A percentile compares a stretch with the other conserved stretches of the same genome.
Conservation (phyloP, 2,113 vertebrate genomes). For the Panthera tigris region DNA sequence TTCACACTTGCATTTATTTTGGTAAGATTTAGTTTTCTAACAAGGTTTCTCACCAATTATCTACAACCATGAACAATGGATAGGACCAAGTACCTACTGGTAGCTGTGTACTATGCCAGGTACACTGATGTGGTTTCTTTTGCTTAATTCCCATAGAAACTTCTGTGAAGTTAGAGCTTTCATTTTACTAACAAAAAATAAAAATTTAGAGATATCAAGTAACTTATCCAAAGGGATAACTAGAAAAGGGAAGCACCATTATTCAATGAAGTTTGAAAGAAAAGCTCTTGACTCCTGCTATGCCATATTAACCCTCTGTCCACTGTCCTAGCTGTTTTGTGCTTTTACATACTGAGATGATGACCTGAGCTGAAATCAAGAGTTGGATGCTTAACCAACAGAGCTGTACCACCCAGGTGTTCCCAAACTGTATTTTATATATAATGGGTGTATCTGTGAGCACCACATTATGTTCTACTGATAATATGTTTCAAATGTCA, state of each 20-base stretch:
- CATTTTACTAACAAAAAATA: neutral
- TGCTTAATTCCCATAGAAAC: neutral
- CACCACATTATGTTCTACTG: neutral
- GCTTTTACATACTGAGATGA: neutral
- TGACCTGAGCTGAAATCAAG: no score
- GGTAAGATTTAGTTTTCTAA: neutral
- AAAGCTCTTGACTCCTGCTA: neutral
- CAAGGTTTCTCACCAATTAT: neutral
- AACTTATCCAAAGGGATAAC: neutral
- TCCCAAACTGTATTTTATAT: neutral
- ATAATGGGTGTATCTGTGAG: neutral
- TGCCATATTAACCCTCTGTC: neutral
- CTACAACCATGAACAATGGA: neutral
- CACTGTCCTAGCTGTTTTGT: no score
- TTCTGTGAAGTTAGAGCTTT: neutral
- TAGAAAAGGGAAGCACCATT: neutral
- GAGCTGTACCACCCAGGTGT: no score
- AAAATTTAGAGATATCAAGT: neutral
- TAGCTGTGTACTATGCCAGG: neutral
- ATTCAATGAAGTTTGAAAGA: neutral
- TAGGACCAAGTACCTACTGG: neutral
- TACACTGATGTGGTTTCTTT: neutral
- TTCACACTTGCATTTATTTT: neutral
- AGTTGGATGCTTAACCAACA: no score
- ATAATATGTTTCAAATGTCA: neutral